Percentiles rank a stretch among this genome's conserved stretches.
phyloP scores from a whole-genome alignment of 2,797 vertebrate species.

The Mionectes olivaceus region DNA sequence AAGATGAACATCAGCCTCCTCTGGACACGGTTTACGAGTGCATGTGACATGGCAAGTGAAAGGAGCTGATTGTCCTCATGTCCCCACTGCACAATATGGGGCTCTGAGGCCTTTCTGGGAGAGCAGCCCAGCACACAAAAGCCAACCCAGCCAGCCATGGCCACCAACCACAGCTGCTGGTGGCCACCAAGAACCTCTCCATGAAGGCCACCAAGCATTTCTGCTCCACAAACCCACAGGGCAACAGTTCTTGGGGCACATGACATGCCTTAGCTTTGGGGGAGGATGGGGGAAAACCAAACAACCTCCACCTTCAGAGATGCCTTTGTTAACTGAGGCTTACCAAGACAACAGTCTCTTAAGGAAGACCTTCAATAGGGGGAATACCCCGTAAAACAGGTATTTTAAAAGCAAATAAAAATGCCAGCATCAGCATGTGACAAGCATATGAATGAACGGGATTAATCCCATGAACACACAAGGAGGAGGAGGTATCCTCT shows the following conservation, averaged over 20 bases:
- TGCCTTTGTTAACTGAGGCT: not conserved
- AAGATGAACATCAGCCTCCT: not conserved
- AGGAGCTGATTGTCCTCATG: not conserved
- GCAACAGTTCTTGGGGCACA: not conserved
- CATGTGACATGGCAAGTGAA: not conserved
- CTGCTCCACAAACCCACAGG: not conserved
- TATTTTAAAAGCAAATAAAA: not conserved
- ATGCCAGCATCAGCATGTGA: not conserved
- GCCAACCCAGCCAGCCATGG: not conserved
- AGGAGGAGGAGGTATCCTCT: not conserved
- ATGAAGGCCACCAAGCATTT: not conserved
- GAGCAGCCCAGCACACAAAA: not conserved
- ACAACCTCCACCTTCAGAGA: not conserved
- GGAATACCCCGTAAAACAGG: not conserved
- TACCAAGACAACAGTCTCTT: not conserved
- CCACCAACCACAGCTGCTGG: fast-evolving
- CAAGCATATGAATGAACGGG: fast-evolving
- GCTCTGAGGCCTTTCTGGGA: not conserved
- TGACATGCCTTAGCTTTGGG: not conserved
- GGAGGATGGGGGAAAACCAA: not conserved
- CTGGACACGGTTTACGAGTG: not conserved
- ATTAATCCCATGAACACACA: not conserved
- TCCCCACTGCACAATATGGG: fast-evolving
- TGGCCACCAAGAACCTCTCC: not conserved
- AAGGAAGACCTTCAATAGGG: not conserved